Evolutionary conservation across 2,113 vertebrate genomes (phyloP).

Genomic region (Emydocephalus ijimae): DNA sequence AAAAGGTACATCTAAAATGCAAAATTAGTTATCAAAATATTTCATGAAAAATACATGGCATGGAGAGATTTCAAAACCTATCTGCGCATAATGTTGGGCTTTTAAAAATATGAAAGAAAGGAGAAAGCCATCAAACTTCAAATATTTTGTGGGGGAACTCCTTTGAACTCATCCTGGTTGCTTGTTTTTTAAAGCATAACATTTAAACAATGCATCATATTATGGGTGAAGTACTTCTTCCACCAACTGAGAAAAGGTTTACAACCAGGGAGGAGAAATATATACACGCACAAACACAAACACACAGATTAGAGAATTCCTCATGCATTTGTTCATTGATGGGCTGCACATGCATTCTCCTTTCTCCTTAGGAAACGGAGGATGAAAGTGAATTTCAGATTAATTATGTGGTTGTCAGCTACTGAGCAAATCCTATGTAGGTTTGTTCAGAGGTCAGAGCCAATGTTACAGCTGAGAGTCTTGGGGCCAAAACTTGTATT

Average conservation of each 20-base stretch:
- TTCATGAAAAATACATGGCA: constrained; percentile 71
- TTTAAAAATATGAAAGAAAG: not conserved
- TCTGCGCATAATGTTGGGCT: constrained; percentile 46
- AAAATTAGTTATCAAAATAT: constrained; percentile 68
- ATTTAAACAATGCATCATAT: constrained; percentile 34
- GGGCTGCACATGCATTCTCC: not conserved
- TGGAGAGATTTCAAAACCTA: constrained; percentile 54
- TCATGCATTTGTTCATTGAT: too few relatives aligned
- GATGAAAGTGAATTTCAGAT: not conserved
- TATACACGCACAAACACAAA: not conserved
- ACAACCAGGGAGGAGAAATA: too few relatives aligned
- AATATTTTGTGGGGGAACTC: constrained; percentile 28
- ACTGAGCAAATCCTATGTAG: not conserved
- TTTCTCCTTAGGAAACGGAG: not conserved
- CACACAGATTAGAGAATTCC: not conserved
- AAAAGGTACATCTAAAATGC: constrained; percentile 70
- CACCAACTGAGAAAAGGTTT: not conserved
- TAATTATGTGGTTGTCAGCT: not conserved
- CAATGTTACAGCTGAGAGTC: not conserved
- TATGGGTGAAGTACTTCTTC: too few relatives aligned
- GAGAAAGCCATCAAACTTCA: constrained; percentile 22
- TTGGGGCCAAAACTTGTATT: not conserved
- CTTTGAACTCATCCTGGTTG: constrained; percentile 32
- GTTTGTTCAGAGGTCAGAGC: not conserved
- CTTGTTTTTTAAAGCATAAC: constrained; percentile 53